A percentile compares a stretch with the other conserved stretches of the same genome.
These are phyloP conservation scores for Azorinus chamasolen DNA, from an alignment of 2,888 invertebrate genomes.

Conservation along the genomic window DNA sequence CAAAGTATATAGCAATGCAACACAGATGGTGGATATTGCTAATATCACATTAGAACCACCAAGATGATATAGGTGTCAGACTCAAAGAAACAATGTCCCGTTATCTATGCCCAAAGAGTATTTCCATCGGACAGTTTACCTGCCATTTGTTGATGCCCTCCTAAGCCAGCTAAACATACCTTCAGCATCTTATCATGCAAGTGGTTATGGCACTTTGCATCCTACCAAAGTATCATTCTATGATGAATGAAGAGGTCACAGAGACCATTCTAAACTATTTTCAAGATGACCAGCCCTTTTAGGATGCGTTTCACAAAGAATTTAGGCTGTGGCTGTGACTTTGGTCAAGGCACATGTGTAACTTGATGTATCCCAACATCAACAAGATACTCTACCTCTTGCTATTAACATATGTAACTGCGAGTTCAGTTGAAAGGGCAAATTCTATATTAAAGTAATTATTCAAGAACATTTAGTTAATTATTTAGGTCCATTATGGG, in stretches of 20 bases:
- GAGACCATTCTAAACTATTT: slow-evolving; percentile 24
- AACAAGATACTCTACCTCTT: slow-evolving; percentile 35
- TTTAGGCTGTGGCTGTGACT: slow-evolving; percentile 29
- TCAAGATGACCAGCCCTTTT: slow-evolving; percentile 44
- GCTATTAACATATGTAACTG: slow-evolving; percentile 43
- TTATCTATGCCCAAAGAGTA: slow-evolving; percentile 39
- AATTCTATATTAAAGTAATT: too few relatives aligned
- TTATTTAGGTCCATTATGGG: too few relatives aligned
- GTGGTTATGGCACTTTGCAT: slow-evolving; percentile 32
- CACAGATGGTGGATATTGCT: slow-evolving; percentile 17
- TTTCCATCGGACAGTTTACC: slow-evolving; percentile 42
- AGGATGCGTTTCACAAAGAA: slow-evolving; percentile 45
- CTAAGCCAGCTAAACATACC: slow-evolving; percentile 39
- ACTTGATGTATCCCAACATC: slow-evolving; percentile 46
- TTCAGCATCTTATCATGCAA: too few relatives aligned
- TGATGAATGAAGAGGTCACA: slow-evolving; percentile 22
- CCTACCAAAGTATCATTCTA: slow-evolving; percentile 30
- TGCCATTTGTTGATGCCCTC: slow-evolving; percentile 50
- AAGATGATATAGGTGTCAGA: slow-evolving; percentile 23
- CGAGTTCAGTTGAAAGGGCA: too few relatives aligned
- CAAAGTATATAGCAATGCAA: slow-evolving; percentile 24
- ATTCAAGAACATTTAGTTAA: too few relatives aligned
- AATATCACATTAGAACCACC: slow-evolving; percentile 24
- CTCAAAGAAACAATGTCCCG: slow-evolving; percentile 51
- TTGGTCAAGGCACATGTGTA: slow-evolving; percentile 29